A percentile compares a stretch with the other conserved stretches of the same genome.
These are phyloP conservation scores for Marasmarcha lunaedactyla DNA, from an alignment of 2,888 invertebrate species.

Conservation along the genomic window DNA sequence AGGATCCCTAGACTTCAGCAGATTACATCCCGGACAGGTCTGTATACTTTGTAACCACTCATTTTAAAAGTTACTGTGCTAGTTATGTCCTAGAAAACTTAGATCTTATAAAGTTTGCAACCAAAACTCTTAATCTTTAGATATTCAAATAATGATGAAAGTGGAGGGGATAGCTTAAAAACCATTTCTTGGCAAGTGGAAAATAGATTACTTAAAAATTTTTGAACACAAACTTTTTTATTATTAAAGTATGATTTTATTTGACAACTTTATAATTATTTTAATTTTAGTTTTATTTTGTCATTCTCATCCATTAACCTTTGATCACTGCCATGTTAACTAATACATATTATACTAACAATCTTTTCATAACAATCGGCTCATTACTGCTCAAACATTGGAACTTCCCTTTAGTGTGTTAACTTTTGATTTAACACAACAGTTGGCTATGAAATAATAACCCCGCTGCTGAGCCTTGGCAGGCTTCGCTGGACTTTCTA, in stretches of 20 bases:
- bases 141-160: background rate
- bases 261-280: slow-evolving; percentile 16
- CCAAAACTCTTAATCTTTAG: background rate
- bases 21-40: slow-evolving; percentile 63
- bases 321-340: slow-evolving; percentile 30
- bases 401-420: no score
- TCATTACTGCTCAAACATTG: no score
- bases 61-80: slow-evolving; percentile 31
- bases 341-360: no score
- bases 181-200: no score
- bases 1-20: slow-evolving; percentile 56
- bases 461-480: background rate
- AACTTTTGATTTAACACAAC: background rate
- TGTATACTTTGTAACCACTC: slow-evolving; percentile 24
- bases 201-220: no score
- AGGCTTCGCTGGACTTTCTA: background rate
- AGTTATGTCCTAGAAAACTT: slow-evolving; percentile 54
- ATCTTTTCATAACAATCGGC: no score
- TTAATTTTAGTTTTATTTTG: slow-evolving; percentile 22
- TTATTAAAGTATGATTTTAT: background rate
- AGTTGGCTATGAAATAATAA: slow-evolving; percentile 12
- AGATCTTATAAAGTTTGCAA: slow-evolving; percentile 15
- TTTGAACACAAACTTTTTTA: no score
- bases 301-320: slow-evolving; percentile 21
- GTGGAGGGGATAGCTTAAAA: no score